Conservation (phyloP, 2,888 invertebrate species). For the Erebia palarica region DNA sequence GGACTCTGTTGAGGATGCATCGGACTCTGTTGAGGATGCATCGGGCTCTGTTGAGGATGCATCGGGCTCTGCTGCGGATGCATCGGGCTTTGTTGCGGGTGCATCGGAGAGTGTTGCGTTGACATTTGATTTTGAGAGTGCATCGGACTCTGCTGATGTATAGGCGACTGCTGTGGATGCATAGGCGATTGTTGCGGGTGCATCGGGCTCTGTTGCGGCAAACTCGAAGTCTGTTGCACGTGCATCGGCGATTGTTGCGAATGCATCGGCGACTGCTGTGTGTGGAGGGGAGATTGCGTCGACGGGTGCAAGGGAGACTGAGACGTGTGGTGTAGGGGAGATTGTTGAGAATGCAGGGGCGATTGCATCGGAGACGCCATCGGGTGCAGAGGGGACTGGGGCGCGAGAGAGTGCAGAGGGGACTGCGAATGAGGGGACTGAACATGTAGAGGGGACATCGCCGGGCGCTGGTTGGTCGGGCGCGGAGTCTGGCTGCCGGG, state of each 20-base stretch:
- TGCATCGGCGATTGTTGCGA: constrained; percentile 72
- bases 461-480: constrained; percentile 61
- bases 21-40: constrained; percentile 60
- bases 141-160: constrained; percentile 55
- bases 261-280: constrained; percentile 69
- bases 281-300: constrained; percentile 68
- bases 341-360: constrained; percentile 71
- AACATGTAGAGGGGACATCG: constrained; percentile 71
- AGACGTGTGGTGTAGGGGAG: constrained; percentile 63
- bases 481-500: constrained; percentile 54
- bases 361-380: constrained; percentile 68
- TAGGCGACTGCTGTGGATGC: constrained; percentile 60
- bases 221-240: constrained; percentile 59
- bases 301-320: constrained; percentile 69
- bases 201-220: constrained; percentile 58
- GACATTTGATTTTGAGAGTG: constrained; percentile 59
- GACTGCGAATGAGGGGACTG: constrained; percentile 62
- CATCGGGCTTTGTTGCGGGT: constrained; percentile 61
- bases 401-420: constrained; percentile 49
- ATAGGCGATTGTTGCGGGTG: constrained; percentile 56
- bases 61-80: constrained; percentile 64
- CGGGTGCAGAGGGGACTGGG: constrained; percentile 52
- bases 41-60: constrained; percentile 63
- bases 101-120: constrained; percentile 61
- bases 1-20: constrained; percentile 64